Conservation (phyloP, 2,888 invertebrate species). For the Drosophila putrida region DNA sequence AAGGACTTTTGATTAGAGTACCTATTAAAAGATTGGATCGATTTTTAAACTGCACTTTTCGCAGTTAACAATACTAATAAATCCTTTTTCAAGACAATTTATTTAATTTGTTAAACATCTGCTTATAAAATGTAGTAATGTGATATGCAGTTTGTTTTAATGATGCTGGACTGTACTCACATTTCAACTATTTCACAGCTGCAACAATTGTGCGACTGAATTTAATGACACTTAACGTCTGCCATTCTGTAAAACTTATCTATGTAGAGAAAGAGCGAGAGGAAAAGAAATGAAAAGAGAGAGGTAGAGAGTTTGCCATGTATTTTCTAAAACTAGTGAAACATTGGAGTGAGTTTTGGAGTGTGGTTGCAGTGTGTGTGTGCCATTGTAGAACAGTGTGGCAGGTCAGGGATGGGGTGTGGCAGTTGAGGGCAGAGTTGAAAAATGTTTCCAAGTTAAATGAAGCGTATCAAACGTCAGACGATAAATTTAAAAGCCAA, state of each 20-base stretch:
- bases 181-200: slow-evolving; percentile 24
- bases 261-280: slow-evolving; percentile 11
- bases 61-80: too few species aligned
- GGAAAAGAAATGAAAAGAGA: background rate
- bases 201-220: slow-evolving; percentile 58
- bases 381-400: background rate
- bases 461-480: slow-evolving; percentile 82
- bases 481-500: slow-evolving; percentile 82
- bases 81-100: background rate
- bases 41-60: too few species aligned
- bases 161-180: slow-evolving; percentile 22
- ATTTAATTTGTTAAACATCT: background rate
- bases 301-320: slow-evolving; percentile 36
- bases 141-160: slow-evolving; percentile 2
- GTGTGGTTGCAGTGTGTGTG: slow-evolving; percentile 10
- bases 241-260: slow-evolving; percentile 55
- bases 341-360: slow-evolving; percentile 23
- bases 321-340: slow-evolving; percentile 61
- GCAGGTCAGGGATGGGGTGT: slow-evolving; percentile 12
- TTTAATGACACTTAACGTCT: slow-evolving; percentile 69
- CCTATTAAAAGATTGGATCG: too few species aligned
- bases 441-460: slow-evolving; percentile 82
- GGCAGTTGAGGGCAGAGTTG: slow-evolving; percentile 60
- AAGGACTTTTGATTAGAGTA: too few species aligned
- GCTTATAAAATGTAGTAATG: background rate